Percentiles rank a stretch among this genome's conserved stretches.
These are phyloP conservation scores for Thrips palmi DNA, from an alignment of 1,140 invertebrate species.

Conservation along the genomic window DNA sequence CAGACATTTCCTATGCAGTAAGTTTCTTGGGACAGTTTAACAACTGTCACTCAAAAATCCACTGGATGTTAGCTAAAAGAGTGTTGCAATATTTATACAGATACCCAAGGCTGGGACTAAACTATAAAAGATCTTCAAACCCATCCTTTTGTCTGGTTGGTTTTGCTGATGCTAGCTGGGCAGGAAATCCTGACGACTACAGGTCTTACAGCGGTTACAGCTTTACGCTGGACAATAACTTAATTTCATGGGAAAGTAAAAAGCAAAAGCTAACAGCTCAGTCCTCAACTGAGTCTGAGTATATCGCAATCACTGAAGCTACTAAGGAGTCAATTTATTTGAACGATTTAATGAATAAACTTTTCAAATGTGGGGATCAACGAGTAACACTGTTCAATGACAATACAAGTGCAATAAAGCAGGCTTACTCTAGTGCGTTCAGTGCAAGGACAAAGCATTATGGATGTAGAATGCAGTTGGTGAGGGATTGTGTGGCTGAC, in stretches of 20 bases:
- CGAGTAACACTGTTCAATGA: no score
- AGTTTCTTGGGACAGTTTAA: slow-evolving; percentile 17
- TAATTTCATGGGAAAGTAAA: slow-evolving; percentile 15
- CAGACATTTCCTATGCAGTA: slow-evolving; percentile 23
- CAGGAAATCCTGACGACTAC: slow-evolving; percentile 17
- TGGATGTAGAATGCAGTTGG: no score
- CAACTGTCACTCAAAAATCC: slow-evolving; percentile 12
- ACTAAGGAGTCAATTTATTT: slow-evolving; percentile 13
- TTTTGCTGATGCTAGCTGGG: slow-evolving; percentile 16
- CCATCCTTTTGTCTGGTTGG: no score
- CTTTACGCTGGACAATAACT: slow-evolving; percentile 13
- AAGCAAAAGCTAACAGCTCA: slow-evolving; percentile 17
- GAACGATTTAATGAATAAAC: no score
- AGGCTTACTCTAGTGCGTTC: no score
- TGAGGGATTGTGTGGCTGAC: no score
- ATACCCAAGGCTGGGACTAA: slow-evolving; percentile 9
- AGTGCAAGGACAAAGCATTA: no score
- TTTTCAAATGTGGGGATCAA: no score
- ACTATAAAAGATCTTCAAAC: slow-evolving; percentile 8
- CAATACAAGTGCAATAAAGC: no score
- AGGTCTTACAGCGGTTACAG: slow-evolving; percentile 18
- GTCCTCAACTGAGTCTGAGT: slow-evolving; percentile 19
- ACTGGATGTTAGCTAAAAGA: slow-evolving; percentile 17
- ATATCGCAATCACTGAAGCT: slow-evolving; percentile 17
- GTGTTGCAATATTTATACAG: slow-evolving; percentile 19